Base-by-base conservation (phyloP, 2,888 invertebrate genomes). In the Idaea aversata region DNA sequence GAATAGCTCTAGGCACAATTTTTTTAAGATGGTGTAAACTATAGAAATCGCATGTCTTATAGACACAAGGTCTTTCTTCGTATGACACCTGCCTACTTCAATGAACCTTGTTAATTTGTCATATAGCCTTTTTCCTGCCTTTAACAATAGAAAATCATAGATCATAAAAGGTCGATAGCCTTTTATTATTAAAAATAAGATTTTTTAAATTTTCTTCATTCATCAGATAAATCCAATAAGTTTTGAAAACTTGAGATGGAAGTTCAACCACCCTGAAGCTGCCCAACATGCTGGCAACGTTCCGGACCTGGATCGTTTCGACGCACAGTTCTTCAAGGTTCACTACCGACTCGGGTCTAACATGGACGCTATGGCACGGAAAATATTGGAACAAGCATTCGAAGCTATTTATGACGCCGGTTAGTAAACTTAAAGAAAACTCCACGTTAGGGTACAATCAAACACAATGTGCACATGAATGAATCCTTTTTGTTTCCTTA, bases 241-340 rank as follows among this genome's bases (percentile, higher is more conserved):
- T 13, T 94, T 93, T 25, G 94, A 95, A 72, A 91, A 93, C 65
- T 83, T 93, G 61, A 79, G 83, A 3, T 84, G 83, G 82, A 61
- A 72, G 5, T 80, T 74, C 68, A 73, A 75, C 4, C 80, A 85
- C 58, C 84, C 84, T 3, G 85, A 85, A 61, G 75, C 95, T 58
- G 95, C 95, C 0, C 90, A 92, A 61, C 88, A 94, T 63, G 90
- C 93, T 3, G 96, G 96, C 34, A 95, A 95, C 79, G 80, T 96
- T 0, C 88, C 91, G 15, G 90, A 93, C 15, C 83, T 96, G 7
- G 85, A 88, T n/a, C 94, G 94, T 72, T 96, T 96, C 74, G 95
- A 74, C 63, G 73, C 95, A 0, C 93, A 94, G 15, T 95, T 95
- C 78, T 95, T 95, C 76, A 95, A 94, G 13, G 93, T 95, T 4